These are phyloP conservation scores for Bubalus kerabau DNA, from an alignment of 2,113 vertebrate genomes.

Conservation along the genomic window DNA sequence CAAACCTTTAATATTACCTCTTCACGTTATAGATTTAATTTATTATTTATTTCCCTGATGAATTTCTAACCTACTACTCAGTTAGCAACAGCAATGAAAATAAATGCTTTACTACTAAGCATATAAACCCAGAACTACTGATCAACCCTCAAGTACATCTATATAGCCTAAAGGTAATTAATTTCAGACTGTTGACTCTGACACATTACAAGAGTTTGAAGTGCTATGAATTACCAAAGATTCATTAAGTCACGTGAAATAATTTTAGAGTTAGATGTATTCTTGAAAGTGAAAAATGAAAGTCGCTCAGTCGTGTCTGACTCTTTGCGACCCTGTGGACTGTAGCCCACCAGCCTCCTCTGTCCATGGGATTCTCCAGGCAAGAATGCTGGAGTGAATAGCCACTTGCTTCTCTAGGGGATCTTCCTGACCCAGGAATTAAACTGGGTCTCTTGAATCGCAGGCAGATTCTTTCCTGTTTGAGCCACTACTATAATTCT, in stretches of 20 bases:
- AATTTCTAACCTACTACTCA: not conserved
- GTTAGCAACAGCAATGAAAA: not conserved
- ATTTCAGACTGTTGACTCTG: not conserved
- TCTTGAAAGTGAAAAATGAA: not conserved
- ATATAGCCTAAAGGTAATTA: not conserved
- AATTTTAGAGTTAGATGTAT: not conserved
- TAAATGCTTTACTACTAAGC: not conserved
- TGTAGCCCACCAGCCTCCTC: not conserved
- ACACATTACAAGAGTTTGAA: constrained; percentile 1
- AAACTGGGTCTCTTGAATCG: not conserved
- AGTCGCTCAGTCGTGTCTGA: not conserved
- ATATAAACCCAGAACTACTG: constrained; percentile 29
- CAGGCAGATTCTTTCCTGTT: not conserved
- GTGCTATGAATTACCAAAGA: not conserved
- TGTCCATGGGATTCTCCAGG: not conserved
- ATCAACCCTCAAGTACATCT: not conserved
- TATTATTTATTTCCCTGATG: constrained; percentile 2
- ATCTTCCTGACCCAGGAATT: not conserved
- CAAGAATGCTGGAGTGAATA: not conserved
- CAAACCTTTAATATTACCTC: constrained; percentile 15
- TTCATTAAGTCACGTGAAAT: not conserved
- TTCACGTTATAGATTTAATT: not conserved
- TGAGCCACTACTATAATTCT: not conserved
- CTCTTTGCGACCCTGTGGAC: not conserved
- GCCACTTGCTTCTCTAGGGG: not conserved